phyloP scores from a whole-genome alignment of 2,888 invertebrate species.

The Polietes domitor region DNA sequence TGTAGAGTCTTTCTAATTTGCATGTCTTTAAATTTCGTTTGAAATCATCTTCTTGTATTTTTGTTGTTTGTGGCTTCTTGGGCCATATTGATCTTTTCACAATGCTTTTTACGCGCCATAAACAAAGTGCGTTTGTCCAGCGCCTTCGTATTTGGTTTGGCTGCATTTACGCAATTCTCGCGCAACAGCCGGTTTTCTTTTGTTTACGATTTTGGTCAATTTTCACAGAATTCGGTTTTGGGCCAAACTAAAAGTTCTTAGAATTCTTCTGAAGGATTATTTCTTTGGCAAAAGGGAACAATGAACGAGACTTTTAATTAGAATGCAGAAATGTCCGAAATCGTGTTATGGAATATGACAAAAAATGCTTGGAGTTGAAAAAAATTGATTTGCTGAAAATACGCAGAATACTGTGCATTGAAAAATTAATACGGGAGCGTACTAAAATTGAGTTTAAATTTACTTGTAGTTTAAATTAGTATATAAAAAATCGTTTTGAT shows the following conservation, averaged over 20 bases:
- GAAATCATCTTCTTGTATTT: conserved; percentile 56
- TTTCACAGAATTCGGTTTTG: conserved; percentile 61
- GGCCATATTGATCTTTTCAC: conserved; percentile 64
- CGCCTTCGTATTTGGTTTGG: conserved; percentile 26
- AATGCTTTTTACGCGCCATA: conserved; percentile 54
- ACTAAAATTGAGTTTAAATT: too few species aligned
- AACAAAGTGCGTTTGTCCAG: conserved; percentile 64
- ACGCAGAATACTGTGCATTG: too few species aligned
- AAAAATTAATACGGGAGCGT: too few species aligned
- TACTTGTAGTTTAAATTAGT: too few species aligned
- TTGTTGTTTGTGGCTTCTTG: too few species aligned
- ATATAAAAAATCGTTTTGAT: too few species aligned
- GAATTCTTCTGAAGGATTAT: conserved; percentile 46
- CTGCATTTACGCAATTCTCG: background rate
- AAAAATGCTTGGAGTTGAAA: too few species aligned
- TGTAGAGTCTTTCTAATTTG: conserved; percentile 62
- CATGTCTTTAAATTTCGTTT: conserved; percentile 65
- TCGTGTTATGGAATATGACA: conserved; percentile 1
- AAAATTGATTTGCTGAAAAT: too few species aligned
- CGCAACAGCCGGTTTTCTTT: conserved; percentile 43
- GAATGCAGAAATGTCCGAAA: conserved; percentile 28
- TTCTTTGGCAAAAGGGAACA: background rate
- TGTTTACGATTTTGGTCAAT: conserved; percentile 37
- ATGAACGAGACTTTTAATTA: conserved; percentile 20
- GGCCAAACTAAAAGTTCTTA: conserved; percentile 62